A percentile compares a stretch with the other conserved stretches of the same genome.
Evolutionary conservation across 2,113 vertebrate genomes (phyloP).

Genomic region (Sylvilagus bachmani): DNA sequence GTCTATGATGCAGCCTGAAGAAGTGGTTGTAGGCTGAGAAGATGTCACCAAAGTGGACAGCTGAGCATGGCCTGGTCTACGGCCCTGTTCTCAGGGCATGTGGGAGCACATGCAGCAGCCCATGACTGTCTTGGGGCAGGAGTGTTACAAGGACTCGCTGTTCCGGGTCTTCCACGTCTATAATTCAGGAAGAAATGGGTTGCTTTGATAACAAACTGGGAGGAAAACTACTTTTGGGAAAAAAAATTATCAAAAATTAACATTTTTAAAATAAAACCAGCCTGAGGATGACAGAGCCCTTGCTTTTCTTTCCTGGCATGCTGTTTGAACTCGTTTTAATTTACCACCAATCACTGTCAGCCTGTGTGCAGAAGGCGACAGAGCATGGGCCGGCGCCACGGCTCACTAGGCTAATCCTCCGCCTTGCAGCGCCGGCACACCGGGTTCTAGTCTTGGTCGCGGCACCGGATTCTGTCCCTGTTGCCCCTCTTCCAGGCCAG

Average conservation of each 20-base stretch:
- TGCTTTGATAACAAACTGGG: background rate
- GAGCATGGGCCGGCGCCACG: too few species aligned
- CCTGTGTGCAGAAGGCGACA: background rate
- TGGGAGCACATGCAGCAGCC: background rate
- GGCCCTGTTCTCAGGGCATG: background rate
- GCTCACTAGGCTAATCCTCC: too few species aligned
- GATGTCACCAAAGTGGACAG: background rate
- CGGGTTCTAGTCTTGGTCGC: too few species aligned
- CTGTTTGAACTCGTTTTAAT: slow-evolving; percentile 45
- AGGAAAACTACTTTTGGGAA: background rate
- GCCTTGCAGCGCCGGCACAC: too few species aligned
- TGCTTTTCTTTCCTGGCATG: background rate
- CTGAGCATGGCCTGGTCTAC: too few species aligned
- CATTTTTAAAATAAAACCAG: slow-evolving; percentile 14
- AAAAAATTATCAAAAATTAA: background rate
- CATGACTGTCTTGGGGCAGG: background rate
- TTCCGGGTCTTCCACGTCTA: background rate
- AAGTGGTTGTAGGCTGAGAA: background rate
- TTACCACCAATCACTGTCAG: background rate
- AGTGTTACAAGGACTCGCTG: background rate
- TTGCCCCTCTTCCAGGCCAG: too few species aligned
- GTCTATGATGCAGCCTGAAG: background rate
- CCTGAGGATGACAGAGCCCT: background rate
- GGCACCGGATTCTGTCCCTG: too few species aligned
- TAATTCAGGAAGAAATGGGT: background rate